A percentile compares a stretch with the other conserved stretches of the same genome.
phyloP scores from a whole-genome alignment of 1,140 invertebrate genomes.

The Orchestia grillus region DNA sequence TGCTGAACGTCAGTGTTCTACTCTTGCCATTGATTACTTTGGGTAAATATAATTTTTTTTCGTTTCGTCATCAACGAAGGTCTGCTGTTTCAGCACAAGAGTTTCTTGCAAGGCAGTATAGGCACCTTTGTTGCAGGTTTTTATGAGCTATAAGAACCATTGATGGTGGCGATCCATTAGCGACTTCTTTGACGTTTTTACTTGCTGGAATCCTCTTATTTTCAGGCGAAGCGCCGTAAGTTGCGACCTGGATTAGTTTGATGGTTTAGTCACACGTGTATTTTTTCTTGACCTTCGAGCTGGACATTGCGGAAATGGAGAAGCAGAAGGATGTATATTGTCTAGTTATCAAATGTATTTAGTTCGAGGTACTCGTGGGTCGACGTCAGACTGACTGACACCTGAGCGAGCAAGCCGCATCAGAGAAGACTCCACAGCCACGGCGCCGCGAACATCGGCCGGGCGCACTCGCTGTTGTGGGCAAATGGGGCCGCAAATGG shows the following conservation, averaged over 20 bases:
- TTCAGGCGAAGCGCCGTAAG: background rate
- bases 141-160: background rate
- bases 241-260: background rate
- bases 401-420: too few relatives aligned
- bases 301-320: background rate
- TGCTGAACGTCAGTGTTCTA: background rate
- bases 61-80: background rate
- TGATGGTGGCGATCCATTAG: background rate
- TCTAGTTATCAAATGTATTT: background rate
- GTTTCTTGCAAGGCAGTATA: background rate
- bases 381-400: background rate
- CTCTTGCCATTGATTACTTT: background rate
- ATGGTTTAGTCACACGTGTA: background rate
- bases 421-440: too few relatives aligned
- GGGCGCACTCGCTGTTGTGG: background rate
- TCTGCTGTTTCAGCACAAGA: background rate
- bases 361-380: too few relatives aligned
- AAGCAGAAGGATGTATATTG: background rate
- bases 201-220: background rate
- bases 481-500: conserved; percentile 27
- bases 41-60: background rate
- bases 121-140: background rate
- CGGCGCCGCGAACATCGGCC: background rate
- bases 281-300: background rate
- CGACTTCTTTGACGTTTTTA: background rate